These are phyloP conservation scores for Zonitis immaculata DNA, from an alignment of 2,888 invertebrate species.

Conservation along the genomic window DNA sequence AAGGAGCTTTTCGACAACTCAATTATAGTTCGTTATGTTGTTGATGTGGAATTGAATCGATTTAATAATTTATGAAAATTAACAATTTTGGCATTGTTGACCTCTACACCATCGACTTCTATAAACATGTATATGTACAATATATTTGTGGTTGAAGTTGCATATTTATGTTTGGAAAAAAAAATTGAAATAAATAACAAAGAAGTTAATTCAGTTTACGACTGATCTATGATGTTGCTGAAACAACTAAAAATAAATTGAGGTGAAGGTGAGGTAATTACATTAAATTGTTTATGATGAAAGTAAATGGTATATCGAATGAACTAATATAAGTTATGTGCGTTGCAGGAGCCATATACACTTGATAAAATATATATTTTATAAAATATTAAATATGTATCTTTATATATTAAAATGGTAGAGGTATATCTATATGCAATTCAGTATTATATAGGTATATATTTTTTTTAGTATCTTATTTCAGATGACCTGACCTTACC, in stretches of 20 bases:
- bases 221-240: conserved; percentile 27
- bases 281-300: conserved; percentile 40
- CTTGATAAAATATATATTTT: not conserved
- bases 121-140: not conserved
- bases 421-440: too few relatives aligned
- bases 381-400: not conserved
- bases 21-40: too few relatives aligned
- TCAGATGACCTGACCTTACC: not conserved
- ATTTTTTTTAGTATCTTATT: not conserved
- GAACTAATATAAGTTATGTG: conserved; percentile 29
- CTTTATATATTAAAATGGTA: too few relatives aligned
- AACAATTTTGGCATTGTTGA: not conserved
- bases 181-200: conserved; percentile 14
- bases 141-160: not conserved
- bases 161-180: too few relatives aligned
- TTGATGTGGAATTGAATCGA: too few relatives aligned
- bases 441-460: too few relatives aligned
- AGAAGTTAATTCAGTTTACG: conserved; percentile 22
- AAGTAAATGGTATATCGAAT: conserved; percentile 39
- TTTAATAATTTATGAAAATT: too few relatives aligned
- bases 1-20: conserved; percentile 2
- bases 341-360: conserved; percentile 2
- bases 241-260: conserved; percentile 37
- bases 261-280: conserved; percentile 41
- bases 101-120: too few relatives aligned